These are phyloP conservation scores for Lagorchestes hirsutus DNA, from an alignment of 2,797 vertebrate species.

Conservation along the genomic window DNA sequence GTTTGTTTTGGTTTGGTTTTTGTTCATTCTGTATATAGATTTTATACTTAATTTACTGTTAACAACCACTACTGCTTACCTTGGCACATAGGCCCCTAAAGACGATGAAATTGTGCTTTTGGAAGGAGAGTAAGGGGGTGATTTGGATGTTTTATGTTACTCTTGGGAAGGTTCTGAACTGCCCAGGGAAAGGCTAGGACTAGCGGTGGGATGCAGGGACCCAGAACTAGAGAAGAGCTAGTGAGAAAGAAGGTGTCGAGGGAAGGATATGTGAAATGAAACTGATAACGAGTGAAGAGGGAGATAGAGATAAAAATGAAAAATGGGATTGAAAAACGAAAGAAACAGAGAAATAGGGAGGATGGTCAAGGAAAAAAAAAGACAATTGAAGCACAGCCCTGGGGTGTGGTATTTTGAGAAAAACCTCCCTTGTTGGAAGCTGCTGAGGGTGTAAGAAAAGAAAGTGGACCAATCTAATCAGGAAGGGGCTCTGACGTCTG, in stretches of 20 bases:
- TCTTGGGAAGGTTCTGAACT: background rate
- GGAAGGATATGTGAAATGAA: background rate
- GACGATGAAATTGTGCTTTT: background rate
- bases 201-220: accelerated
- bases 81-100: background rate
- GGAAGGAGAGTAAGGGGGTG: background rate
- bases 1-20: conserved; percentile 11
- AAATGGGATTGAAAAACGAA: background rate
- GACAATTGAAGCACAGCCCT: accelerated
- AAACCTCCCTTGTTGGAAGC: background rate
- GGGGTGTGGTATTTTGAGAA: background rate
- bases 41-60: background rate
- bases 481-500: background rate
- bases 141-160: background rate
- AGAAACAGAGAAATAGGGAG: background rate
- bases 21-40: background rate
- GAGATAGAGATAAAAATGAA: background rate
- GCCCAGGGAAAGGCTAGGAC: accelerated
- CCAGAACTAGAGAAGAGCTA: background rate
- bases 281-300: background rate
- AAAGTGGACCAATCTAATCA: background rate
- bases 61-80: background rate
- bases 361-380: no score
- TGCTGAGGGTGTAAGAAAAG: background rate
- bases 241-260: background rate